phyloP scores from a whole-genome alignment of 2,797 vertebrate genomes.

The Pitangus sulphuratus region DNA sequence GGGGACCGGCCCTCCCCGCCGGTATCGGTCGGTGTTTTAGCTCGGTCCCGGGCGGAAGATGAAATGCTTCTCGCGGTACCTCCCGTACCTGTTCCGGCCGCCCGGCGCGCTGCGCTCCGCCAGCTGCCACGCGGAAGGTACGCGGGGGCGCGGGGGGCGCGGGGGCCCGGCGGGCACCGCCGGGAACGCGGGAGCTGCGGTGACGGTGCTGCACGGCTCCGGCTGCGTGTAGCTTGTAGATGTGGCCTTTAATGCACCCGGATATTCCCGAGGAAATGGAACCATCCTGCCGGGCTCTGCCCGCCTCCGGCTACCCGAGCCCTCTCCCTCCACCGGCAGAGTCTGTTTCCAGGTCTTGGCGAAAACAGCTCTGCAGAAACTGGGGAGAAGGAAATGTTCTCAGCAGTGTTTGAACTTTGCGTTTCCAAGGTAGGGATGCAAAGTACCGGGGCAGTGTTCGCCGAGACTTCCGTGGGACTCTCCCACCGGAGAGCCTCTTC shows the following conservation, averaged over 20 bases:
- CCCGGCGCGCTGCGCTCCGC: conserved; percentile 92
- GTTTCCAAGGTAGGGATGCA: neutral
- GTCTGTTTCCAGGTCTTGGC: neutral
- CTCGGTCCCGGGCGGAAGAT: conserved; percentile 78
- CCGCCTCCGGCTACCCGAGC: neutral
- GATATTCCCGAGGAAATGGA: conserved; percentile 26
- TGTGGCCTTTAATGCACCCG: conserved; percentile 7
- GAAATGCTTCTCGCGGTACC: conserved; percentile 97
- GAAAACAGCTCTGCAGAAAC: neutral
- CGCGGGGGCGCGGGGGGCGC: conserved; percentile 21
- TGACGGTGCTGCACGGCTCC: neutral
- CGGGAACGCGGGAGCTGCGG: neutral
- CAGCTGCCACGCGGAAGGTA: conserved; percentile 97
- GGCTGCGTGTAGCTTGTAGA: neutral
- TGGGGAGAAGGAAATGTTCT: neutral
- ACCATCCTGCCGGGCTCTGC: neutral
- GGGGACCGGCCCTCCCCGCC: conserved; percentile 47
- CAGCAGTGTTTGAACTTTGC: neutral
- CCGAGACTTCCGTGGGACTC: neutral
- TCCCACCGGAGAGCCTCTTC: neutral
- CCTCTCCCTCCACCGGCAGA: neutral
- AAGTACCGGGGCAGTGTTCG: neutral
- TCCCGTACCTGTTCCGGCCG: conserved; percentile 94
- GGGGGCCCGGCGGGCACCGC: neutral
- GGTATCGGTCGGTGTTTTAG: neutral